These are phyloP conservation scores for Heliconius hewitsoni DNA, from an alignment of 1,140 invertebrate species.

Conservation along the genomic window DNA sequence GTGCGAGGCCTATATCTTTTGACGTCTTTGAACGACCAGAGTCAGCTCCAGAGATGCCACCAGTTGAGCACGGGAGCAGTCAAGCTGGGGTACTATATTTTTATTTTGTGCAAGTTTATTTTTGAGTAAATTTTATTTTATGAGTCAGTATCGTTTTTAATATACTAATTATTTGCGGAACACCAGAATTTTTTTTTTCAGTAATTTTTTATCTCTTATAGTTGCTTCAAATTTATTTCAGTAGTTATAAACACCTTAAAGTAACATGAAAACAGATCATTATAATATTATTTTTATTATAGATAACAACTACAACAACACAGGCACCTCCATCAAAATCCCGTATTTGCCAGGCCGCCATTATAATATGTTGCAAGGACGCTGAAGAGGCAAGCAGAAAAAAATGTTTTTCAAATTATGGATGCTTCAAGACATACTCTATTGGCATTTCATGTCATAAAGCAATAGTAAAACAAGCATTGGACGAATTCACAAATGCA, in stretches of 20 bases:
- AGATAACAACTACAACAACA: constrained; percentile 31
- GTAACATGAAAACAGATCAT: neutral
- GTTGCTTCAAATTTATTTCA: neutral
- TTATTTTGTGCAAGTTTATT: neutral
- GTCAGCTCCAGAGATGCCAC: constrained; percentile 25
- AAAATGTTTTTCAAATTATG: constrained; percentile 40
- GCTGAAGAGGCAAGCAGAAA: neutral
- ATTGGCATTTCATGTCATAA: constrained; percentile 37
- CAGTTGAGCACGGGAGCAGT: constrained; percentile 47
- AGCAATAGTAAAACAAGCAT: constrained; percentile 32
- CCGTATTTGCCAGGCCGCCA: constrained; percentile 41
- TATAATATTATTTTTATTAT: constrained; percentile 22
- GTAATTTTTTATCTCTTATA: too few species aligned
- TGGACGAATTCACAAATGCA: constrained; percentile 33
- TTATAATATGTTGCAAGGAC: constrained; percentile 43
- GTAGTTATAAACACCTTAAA: neutral
- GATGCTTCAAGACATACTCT: constrained; percentile 38
- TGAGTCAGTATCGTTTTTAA: too few species aligned
- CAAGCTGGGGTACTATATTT: constrained; percentile 43
- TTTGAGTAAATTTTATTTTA: neutral
- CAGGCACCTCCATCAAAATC: constrained; percentile 15
- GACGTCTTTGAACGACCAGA: constrained; percentile 24
- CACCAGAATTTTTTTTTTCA: too few species aligned
- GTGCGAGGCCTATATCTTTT: constrained; percentile 43
- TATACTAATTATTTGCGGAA: too few species aligned